These are phyloP conservation scores for Scomber colias DNA, from an alignment of 2,113 vertebrate genomes.

Conservation along the genomic window DNA sequence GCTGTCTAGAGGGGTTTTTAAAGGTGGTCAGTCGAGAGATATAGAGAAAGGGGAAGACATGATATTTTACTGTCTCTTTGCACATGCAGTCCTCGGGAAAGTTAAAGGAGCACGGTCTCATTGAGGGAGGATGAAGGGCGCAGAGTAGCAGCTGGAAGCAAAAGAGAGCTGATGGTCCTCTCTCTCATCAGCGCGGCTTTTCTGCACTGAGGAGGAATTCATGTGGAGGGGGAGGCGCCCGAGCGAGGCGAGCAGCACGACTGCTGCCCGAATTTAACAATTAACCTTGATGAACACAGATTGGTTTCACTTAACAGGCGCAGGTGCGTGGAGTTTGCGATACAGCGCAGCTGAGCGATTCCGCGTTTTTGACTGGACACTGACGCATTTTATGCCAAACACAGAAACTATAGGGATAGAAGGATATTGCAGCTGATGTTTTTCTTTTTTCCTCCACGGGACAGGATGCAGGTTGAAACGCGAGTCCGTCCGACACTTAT, in stretches of 20 bases:
- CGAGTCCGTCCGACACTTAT: slow-evolving; percentile 45
- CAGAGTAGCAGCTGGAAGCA: slow-evolving; percentile 38
- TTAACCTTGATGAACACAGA: slow-evolving; percentile 79
- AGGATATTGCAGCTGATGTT: slow-evolving; percentile 35
- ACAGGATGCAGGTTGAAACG: slow-evolving; percentile 58
- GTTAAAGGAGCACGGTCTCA: slow-evolving; percentile 56
- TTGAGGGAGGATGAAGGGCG: slow-evolving; percentile 20
- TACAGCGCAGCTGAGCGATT: slow-evolving; percentile 57
- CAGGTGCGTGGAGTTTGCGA: slow-evolving; percentile 67
- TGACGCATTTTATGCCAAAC: slow-evolving; percentile 67
- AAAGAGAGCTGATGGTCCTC: slow-evolving; percentile 40
- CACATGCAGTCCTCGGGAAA: slow-evolving; percentile 58
- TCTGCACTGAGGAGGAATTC: slow-evolving; percentile 51
- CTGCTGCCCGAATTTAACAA: slow-evolving; percentile 69
- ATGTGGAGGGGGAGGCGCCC: slow-evolving; percentile 65
- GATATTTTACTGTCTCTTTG: slow-evolving; percentile 18
- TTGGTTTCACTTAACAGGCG: slow-evolving; percentile 72
- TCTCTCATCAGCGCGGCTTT: slow-evolving; percentile 41
- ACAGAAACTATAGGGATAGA: slow-evolving; percentile 33
- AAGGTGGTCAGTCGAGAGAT: not conserved
- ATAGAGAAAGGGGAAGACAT: not conserved
- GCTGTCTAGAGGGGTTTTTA: slow-evolving; percentile 6
- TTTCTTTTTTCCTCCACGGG: slow-evolving; percentile 30
- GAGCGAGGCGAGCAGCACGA: slow-evolving; percentile 49
- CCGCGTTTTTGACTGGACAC: slow-evolving; percentile 45